Conservation (phyloP, 1,140 invertebrate genomes). For the Sinella curviseta region DNA sequence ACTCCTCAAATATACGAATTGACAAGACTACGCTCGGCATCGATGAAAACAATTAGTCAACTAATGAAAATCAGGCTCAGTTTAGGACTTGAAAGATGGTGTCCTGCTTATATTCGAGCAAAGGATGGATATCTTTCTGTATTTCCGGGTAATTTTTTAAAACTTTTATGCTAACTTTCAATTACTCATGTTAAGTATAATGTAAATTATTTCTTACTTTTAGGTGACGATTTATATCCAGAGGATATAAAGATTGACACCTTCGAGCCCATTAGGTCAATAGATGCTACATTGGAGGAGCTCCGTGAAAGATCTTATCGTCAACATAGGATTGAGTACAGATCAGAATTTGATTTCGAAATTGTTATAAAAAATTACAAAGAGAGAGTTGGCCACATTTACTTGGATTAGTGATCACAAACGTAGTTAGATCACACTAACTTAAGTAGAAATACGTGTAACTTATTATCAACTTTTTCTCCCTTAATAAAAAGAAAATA, state of each 20-base stretch:
- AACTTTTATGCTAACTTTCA: background rate
- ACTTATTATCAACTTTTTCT: too few species aligned
- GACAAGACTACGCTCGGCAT: constrained; percentile 52
- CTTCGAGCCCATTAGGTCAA: background rate
- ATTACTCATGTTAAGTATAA: too few species aligned
- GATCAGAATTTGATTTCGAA: background rate
- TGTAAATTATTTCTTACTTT: background rate
- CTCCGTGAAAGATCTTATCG: background rate
- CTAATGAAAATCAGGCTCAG: constrained; percentile 22
- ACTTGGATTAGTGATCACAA: too few species aligned
- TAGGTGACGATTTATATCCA: constrained; percentile 38
- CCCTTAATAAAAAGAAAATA: too few species aligned
- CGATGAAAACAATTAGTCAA: background rate
- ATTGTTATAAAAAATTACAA: background rate
- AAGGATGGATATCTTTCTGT: constrained; percentile 31
- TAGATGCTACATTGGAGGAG: constrained; percentile 14
- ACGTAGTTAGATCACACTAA: too few species aligned
- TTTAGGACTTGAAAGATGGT: constrained; percentile 33
- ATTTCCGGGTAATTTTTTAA: constrained; percentile 26
- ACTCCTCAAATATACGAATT: constrained; percentile 61
- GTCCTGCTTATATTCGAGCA: background rate
- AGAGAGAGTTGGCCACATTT: background rate
- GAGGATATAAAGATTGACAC: background rate
- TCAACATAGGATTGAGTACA: constrained; percentile 4
- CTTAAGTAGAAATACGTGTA: too few species aligned